Evolutionary conservation across 2,888 invertebrate species (phyloP).

Genomic region (Ptychoptera contaminata): DNA sequence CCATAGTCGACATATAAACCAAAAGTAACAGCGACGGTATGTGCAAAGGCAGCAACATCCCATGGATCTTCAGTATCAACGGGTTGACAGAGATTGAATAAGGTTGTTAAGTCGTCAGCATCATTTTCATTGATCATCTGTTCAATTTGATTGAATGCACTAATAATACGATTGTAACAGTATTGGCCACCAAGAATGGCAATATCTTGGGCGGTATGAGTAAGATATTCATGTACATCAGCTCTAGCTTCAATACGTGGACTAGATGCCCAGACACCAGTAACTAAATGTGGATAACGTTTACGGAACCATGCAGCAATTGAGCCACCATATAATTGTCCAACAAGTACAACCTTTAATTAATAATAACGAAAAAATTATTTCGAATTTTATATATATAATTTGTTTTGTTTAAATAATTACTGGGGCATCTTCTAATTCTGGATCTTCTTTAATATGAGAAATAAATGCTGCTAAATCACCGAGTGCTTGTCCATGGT

Average conservation of each 20-base stretch:
- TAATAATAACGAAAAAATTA: too few species aligned
- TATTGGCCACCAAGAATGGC: conserved; percentile 2
- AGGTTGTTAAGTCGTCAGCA: background rate
- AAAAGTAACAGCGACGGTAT: too few species aligned
- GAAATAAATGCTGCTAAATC: conserved; percentile 48
- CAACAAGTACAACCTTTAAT: conserved; percentile 35
- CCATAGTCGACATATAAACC: too few species aligned
- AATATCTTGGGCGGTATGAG: too few species aligned
- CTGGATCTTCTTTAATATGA: conserved; percentile 27
- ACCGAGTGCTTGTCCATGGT: conserved; percentile 47
- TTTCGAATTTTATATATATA: too few species aligned
- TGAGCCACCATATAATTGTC: conserved; percentile 50
- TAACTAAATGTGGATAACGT: conserved; percentile 43
- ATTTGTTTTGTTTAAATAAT: background rate
- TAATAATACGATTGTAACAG: conserved; percentile 3
- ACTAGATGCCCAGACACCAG: conserved; percentile 46
- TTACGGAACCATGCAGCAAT: conserved; percentile 52
- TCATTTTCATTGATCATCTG: background rate
- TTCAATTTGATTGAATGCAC: conserved; percentile 2
- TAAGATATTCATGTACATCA: conserved; percentile 19
- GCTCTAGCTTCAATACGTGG: conserved; percentile 46
- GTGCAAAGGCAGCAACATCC: too few species aligned
- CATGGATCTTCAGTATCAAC: too few species aligned
- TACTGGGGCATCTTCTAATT: conserved; percentile 27
- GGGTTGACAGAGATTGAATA: too few species aligned